Base-by-base conservation (phyloP, 2,888 invertebrate species). In the Dicyrtomina minuta region DNA sequence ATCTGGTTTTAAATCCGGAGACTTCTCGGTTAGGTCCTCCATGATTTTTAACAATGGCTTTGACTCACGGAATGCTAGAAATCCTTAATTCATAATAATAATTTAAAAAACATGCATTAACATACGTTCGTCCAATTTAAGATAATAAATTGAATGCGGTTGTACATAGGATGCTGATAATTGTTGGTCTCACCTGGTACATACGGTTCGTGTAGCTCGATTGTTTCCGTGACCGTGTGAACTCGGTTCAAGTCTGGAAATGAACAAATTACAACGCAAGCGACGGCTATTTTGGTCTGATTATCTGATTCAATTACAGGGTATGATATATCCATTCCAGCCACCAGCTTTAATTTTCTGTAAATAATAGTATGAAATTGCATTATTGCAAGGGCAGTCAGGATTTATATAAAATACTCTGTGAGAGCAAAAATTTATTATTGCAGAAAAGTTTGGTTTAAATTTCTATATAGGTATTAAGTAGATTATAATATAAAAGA, bases 31-130 rank as follows among this genome's bases (percentile, higher is more conserved):
- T 20, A 83, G 72, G 33, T 77, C 70, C 53, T 75, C 61, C n/a
- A 77, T 24, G 39, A 78, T 58, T 2, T 79, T 73, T 12, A 80
- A 72, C 2, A 82, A 74, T 59, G 81, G 81, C 0, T 79, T 76
- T 1, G 79, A 81, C 77, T 83, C 83, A 39, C 83, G 76, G 72
- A 83, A 83, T 0, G 83, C 83, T 24, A 83, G 79, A 73, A 81
- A 83, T 0, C 83, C 83, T 72, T 81, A 33, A 33, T 33, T 33
- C 33, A 33, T 39, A 43, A 53, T 20, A 62, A 12, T 24, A 26
- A 15, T 56, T 12, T 8, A 24, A 4, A 56, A 56, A 4, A 55
- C 8, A 22, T 12, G 24, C 20, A n/a, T n/a, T n/a, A n/a, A n/a
- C 43, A 13, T 13, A 43, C 43, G 43, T 12, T 43, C 43, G 43